Conservation (phyloP, 2,797 vertebrate species). For the Ciconia nigra region DNA sequence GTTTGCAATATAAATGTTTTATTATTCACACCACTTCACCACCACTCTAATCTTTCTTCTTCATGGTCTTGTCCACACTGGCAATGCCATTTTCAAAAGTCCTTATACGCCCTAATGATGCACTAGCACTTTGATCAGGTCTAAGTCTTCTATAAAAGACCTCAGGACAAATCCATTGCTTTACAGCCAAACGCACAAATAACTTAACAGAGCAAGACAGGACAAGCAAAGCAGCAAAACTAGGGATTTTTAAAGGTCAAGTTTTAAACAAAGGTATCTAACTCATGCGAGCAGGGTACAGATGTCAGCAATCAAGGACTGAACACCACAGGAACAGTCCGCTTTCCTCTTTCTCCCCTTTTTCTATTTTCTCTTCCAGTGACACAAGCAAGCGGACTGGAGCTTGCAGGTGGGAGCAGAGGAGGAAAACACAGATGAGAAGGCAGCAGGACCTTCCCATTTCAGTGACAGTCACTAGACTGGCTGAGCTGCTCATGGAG, state of each 20-base stretch:
- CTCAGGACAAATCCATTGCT: neutral
- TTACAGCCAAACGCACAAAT: neutral
- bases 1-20: neutral
- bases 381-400: neutral
- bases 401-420: neutral
- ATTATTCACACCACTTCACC: neutral
- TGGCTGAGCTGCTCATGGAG: neutral
- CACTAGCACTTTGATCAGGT: neutral
- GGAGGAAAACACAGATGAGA: fast-evolving
- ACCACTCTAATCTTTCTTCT: neutral
- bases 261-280: neutral
- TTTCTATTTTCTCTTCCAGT: neutral
- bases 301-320: fast-evolving
- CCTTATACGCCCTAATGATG: fast-evolving
- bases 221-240: neutral
- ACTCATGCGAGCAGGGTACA: no score
- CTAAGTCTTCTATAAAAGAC: neutral
- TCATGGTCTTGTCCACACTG: fast-evolving
- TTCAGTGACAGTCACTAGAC: neutral
- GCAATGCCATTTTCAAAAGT: neutral
- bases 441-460: neutral
- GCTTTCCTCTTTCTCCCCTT: neutral
- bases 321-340: neutral
- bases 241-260: neutral
- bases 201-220: neutral